Conservation (phyloP, 2,888 invertebrate species). For the Sphaerophoria taeniata region DNA sequence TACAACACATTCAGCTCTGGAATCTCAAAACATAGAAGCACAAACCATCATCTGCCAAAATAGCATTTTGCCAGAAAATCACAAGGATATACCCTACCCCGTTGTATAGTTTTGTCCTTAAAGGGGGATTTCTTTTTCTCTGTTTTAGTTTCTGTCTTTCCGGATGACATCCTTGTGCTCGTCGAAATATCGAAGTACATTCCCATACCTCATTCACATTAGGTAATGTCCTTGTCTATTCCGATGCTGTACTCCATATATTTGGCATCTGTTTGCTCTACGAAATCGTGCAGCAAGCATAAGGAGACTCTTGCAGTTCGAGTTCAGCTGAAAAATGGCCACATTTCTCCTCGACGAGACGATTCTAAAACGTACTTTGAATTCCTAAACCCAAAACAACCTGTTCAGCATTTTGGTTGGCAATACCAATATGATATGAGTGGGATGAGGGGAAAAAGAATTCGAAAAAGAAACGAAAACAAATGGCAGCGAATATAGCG, state of each 20-base stretch:
- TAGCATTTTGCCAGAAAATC: constrained; percentile 67
- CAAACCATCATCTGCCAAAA: constrained; percentile 47
- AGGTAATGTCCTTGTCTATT: constrained; percentile 72
- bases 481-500: constrained; percentile 53
- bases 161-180: constrained; percentile 51
- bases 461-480: constrained; percentile 8
- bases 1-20: constrained; percentile 22
- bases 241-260: constrained; percentile 62
- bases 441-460: constrained; percentile 12
- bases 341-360: constrained; percentile 14
- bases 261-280: constrained; percentile 65
- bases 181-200: constrained; percentile 66
- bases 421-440: constrained; percentile 29
- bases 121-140: constrained; percentile 6
- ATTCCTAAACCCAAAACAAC: constrained; percentile 66
- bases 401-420: constrained; percentile 62
- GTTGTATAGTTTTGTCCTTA: constrained; percentile 18
- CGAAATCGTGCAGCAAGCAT: constrained; percentile 41
- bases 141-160: constrained; percentile 40
- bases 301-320: background rate
- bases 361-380: constrained; percentile 53
- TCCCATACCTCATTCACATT: constrained; percentile 46
- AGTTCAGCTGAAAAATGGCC: constrained; percentile 44
- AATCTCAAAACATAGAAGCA: background rate
- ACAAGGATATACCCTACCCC: constrained; percentile 53